Conservation (phyloP, 92 coral and sea anemone species). For the Bergia puertoricense region DNA sequence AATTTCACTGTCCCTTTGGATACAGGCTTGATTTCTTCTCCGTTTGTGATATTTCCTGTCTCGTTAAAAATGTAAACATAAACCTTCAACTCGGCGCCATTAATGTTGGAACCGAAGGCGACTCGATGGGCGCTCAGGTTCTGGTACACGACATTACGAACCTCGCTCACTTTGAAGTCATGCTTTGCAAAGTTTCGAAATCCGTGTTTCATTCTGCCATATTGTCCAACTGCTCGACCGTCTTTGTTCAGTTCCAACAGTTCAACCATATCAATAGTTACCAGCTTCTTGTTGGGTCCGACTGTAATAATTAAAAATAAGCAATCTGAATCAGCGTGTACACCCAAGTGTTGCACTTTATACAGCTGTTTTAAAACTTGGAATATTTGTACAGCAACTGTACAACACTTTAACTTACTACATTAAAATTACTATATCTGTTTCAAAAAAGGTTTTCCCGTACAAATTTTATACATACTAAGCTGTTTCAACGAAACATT, state of each 20-base stretch:
- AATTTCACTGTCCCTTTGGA: conserved; percentile 26
- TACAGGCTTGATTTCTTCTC: conserved; percentile 4
- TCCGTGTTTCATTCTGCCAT: background rate
- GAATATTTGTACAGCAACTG: too few species aligned
- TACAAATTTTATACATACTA: too few species aligned
- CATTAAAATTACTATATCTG: too few species aligned
- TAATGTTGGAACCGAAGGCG: background rate
- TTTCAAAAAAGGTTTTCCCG: too few species aligned
- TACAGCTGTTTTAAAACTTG: background rate
- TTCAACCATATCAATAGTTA: conserved; percentile 11
- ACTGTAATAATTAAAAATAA: background rate
- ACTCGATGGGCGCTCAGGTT: background rate
- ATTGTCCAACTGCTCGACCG: background rate
- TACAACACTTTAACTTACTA: too few species aligned
- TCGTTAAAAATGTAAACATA: conserved; percentile 24
- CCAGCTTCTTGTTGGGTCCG: conserved; percentile 13
- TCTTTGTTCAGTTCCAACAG: background rate
- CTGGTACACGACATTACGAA: background rate
- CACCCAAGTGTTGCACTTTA: background rate
- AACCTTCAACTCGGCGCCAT: conserved; percentile 14
- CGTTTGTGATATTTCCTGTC: conserved; percentile 35
- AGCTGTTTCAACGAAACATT: too few species aligned
- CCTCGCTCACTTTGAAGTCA: conserved; percentile 12
- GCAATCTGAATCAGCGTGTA: background rate
- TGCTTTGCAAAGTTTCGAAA: background rate